phyloP scores from a whole-genome alignment of 35 echinoderm and acorn worm genomes.

The Heliocidaris erythrogramma region DNA sequence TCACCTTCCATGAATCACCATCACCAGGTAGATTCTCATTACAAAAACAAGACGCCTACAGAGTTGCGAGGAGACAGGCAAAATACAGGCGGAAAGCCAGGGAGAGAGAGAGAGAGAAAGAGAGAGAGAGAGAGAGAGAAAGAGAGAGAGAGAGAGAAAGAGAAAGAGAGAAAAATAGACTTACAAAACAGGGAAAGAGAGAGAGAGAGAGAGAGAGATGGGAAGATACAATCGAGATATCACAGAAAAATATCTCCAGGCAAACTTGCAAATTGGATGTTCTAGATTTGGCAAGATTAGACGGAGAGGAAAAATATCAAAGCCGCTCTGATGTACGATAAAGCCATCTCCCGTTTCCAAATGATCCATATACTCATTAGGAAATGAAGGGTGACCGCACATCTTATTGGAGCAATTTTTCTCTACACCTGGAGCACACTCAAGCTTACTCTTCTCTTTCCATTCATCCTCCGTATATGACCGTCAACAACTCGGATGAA shows the following conservation, averaged over 20 bases:
- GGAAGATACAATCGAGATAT: neutral
- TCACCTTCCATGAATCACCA: constrained; percentile 15
- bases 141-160: neutral
- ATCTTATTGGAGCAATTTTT: neutral
- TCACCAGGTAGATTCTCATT: neutral
- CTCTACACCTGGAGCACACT: neutral
- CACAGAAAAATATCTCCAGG: constrained; percentile 8
- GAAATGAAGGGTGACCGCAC: neutral
- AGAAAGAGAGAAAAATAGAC: neutral
- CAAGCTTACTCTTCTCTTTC: neutral
- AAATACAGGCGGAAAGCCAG: neutral
- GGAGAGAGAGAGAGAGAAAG: neutral
- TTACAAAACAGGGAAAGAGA: neutral
- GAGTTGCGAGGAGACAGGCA: neutral
- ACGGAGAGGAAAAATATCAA: neutral
- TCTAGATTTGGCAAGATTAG: constrained; percentile 9
- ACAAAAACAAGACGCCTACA: neutral
- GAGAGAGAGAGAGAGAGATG: neutral
- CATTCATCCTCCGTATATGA: neutral
- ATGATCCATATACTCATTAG: constrained; percentile 18
- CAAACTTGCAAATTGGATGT: constrained; percentile 25
- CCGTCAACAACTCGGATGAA: neutral
- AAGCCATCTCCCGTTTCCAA: neutral
- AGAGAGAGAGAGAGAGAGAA: neutral
- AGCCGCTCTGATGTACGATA: neutral